A percentile compares a stretch with the other conserved stretches of the same genome.
phyloP scores from a whole-genome alignment of 2,113 vertebrate species.

The Spea multiplicata region DNA sequence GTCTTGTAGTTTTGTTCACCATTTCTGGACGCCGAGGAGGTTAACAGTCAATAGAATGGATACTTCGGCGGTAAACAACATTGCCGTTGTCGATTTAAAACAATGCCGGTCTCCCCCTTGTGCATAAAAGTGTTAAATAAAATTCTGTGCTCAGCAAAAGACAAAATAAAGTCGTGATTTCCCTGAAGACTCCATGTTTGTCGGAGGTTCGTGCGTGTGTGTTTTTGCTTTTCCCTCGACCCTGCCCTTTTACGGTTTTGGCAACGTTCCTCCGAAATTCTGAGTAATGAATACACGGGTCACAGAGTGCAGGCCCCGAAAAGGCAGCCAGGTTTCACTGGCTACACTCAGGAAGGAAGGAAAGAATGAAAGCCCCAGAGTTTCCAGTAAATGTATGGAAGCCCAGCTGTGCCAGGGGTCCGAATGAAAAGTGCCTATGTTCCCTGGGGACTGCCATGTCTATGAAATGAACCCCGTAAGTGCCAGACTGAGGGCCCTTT shows the following conservation, averaged over 20 bases:
- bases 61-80: too few relatives aligned
- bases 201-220: not conserved
- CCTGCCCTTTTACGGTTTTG: not conserved
- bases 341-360: slow-evolving; percentile 22
- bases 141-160: not conserved
- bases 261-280: not conserved
- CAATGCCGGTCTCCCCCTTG: too few relatives aligned
- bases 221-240: not conserved
- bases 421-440: not conserved
- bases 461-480: not conserved
- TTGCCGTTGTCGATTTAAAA: too few relatives aligned
- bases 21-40: too few relatives aligned
- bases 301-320: slow-evolving; percentile 28
- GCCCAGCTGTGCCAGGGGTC: too few relatives aligned
- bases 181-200: not conserved
- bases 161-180: not conserved
- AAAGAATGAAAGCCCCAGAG: not conserved
- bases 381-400: not conserved
- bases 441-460: not conserved
- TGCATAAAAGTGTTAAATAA: not conserved
- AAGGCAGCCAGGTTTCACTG: slow-evolving; percentile 20
- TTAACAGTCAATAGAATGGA: too few relatives aligned
- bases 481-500: too few relatives aligned
- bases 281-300: slow-evolving; percentile 54
- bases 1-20: too few relatives aligned